Percentiles rank a stretch among this genome's conserved stretches.
Evolutionary conservation across 2,888 invertebrate genomes (phyloP).

Genomic region (Chrysolina americana): DNA sequence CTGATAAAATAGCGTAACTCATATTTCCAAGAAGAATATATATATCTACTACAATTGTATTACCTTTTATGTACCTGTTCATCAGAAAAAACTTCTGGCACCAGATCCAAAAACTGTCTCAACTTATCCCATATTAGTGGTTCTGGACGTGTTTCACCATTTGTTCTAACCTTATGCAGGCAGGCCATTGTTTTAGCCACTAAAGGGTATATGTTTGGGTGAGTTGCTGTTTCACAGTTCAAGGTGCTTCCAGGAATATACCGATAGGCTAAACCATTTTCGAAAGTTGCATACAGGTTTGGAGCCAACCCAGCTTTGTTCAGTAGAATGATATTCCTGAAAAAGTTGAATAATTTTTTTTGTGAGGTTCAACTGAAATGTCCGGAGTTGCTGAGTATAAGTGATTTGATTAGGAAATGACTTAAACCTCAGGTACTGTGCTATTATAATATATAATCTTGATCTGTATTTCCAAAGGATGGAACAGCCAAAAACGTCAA

Average conservation of each 20-base stretch:
- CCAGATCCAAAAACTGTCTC: constrained; percentile 80
- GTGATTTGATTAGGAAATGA: no score
- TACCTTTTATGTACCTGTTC: constrained; percentile 36
- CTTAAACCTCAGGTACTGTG: no score
- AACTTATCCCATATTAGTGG: constrained; percentile 85
- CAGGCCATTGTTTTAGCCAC: constrained; percentile 88
- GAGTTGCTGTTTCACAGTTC: constrained; percentile 75
- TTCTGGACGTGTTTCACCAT: constrained; percentile 64
- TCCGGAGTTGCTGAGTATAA: no score
- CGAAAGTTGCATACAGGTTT: constrained; percentile 89
- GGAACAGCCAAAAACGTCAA: no score
- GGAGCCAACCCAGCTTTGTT: constrained; percentile 87
- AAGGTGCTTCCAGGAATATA: constrained; percentile 88
- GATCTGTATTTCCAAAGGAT: no score
- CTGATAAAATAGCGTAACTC: no score
- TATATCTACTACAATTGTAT: not conserved
- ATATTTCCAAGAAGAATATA: no score
- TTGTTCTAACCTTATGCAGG: constrained; percentile 79
- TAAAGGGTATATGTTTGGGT: constrained; percentile 79
- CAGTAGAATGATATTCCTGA: constrained; percentile 74
- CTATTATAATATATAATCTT: no score
- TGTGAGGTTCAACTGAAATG: no score
- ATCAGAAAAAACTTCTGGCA: constrained; percentile 81
- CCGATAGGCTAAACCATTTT: constrained; percentile 94
- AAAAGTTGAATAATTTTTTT: constrained; percentile 43